phyloP scores from a whole-genome alignment of 2,113 vertebrate genomes.

The Illadopsis cleaveri region DNA sequence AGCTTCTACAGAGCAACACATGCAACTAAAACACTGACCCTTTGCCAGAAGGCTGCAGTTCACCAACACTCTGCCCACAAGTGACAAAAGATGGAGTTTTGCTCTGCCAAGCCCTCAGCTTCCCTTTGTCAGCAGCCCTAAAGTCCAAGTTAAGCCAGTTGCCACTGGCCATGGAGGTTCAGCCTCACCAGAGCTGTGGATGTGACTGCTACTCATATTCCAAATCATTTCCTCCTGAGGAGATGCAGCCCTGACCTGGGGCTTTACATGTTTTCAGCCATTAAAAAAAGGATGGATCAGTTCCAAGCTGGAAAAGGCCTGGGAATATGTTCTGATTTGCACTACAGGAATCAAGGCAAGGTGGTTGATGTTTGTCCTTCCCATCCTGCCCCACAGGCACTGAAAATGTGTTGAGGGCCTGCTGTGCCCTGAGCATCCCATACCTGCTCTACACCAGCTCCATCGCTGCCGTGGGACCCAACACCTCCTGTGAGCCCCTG shows the following conservation, averaged over 20 bases:
- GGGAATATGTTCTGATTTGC: background rate
- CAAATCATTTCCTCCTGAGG: background rate
- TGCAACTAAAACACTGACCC: background rate
- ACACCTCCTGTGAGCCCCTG: background rate
- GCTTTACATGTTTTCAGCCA: background rate
- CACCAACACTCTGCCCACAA: background rate
- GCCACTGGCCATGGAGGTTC: background rate
- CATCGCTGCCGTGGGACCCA: conserved; percentile 7
- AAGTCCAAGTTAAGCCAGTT: background rate
- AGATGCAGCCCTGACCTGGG: background rate
- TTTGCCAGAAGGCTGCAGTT: background rate
- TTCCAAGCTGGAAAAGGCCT: background rate
- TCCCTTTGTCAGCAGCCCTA: background rate
- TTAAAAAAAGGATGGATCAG: background rate
- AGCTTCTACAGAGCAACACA: rapidly evolving
- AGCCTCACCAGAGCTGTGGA: background rate
- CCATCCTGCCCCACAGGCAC: conserved; percentile 1
- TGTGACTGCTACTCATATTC: background rate
- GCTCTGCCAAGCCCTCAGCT: background rate
- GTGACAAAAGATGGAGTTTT: background rate
- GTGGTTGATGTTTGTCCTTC: background rate
- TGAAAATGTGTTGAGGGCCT: conserved; percentile 29
- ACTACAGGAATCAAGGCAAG: background rate
- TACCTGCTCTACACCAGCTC: conserved; percentile 23
- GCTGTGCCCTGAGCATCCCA: background rate